Evolutionary conservation across 2,113 vertebrate species (phyloP), one percentile per base, ranked within the genome.

Genomic region (Turdus rufiventris): DNA sequence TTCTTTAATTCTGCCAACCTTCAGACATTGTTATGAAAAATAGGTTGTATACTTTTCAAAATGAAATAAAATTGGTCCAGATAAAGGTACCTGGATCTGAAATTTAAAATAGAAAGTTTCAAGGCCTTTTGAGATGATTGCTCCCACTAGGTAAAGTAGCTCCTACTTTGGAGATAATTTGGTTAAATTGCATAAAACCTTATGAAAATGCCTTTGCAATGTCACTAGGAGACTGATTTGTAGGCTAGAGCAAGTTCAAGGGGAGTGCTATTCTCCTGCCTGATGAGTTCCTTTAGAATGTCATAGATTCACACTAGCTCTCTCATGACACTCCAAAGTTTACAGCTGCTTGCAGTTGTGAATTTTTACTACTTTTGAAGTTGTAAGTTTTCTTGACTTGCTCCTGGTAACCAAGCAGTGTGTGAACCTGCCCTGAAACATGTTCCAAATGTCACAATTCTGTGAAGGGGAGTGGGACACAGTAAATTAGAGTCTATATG

Each of bases 401-500:
- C 4, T 70, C 23, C 45, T 80, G 25, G 13, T 66, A 18, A 42
- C 21, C 20, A 76, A 54, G 33, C 1, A 0, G 0, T 57, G 12
- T 50, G 12, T 63, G 31, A 76, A 14, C 17, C 15, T 73, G 31
- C 53, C 54, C 42, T 38, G 42, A 65, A 57, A 28, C 45, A 20
- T 36, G 19, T 83, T 88, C 36, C 1, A 1, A 56, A 42, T 86
- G 24, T 38, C 43, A 38, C 28, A 62, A 33, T 72, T 34, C 26
- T 68, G n/a, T 20, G 28, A 33, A 19, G 25, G 23, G 12, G 71
- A 36, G 34, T 62, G 19, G 71, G 42, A 33, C 4, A 2, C 18
- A 33, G 38, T 34, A 33, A 68, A 31, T 17, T 10, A 29, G 45
- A 20, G 31, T 50, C 47, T 26, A 5, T 31, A 38, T 62, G 65